A percentile compares a stretch with the other conserved stretches of the same genome.
Conservation (phyloP, 2,888 invertebrate genomes). For the Tortrix viridana region DNA sequence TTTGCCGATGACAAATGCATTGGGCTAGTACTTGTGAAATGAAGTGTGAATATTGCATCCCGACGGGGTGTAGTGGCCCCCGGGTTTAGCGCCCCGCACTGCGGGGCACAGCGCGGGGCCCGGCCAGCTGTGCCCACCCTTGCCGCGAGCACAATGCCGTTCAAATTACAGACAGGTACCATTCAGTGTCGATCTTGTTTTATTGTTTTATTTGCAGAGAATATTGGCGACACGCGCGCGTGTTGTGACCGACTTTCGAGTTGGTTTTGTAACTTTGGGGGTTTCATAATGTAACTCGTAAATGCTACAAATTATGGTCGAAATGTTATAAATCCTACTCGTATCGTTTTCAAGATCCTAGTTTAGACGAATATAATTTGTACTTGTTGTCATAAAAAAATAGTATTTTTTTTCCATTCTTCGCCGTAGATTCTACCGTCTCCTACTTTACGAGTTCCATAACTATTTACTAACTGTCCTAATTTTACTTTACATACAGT, state of each 20-base stretch:
- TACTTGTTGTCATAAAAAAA: too few relatives aligned
- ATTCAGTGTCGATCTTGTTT: slow-evolving; percentile 53
- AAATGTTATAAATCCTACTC: too few relatives aligned
- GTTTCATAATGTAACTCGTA: neutral
- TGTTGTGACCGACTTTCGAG: slow-evolving; percentile 36
- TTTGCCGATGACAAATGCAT: slow-evolving; percentile 69
- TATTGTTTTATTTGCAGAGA: slow-evolving; percentile 53
- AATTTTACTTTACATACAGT: too few relatives aligned
- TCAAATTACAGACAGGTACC: slow-evolving; percentile 73
- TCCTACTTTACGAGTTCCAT: too few relatives aligned
- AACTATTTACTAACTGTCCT: too few relatives aligned
- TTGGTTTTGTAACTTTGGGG: slow-evolving; percentile 27
- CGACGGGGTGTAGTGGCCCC: slow-evolving; percentile 59
- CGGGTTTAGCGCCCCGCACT: slow-evolving; percentile 44
- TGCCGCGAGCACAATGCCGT: slow-evolving; percentile 61
- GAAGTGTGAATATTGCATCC: slow-evolving; percentile 83
- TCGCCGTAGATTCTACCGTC: too few relatives aligned
- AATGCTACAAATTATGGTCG: neutral
- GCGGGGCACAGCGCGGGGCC: slow-evolving; percentile 43
- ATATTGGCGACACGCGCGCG: slow-evolving; percentile 59
- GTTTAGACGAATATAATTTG: too few relatives aligned
- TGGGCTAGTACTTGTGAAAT: slow-evolving; percentile 76
- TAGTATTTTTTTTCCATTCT: too few relatives aligned
- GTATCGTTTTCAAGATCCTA: too few relatives aligned
- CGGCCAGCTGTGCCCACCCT: slow-evolving; percentile 72